Evolutionary conservation across 37 sponge, comb jelly and placozoan genomes (phyloP).

Genomic region (Cladorhizidae sp.): DNA sequence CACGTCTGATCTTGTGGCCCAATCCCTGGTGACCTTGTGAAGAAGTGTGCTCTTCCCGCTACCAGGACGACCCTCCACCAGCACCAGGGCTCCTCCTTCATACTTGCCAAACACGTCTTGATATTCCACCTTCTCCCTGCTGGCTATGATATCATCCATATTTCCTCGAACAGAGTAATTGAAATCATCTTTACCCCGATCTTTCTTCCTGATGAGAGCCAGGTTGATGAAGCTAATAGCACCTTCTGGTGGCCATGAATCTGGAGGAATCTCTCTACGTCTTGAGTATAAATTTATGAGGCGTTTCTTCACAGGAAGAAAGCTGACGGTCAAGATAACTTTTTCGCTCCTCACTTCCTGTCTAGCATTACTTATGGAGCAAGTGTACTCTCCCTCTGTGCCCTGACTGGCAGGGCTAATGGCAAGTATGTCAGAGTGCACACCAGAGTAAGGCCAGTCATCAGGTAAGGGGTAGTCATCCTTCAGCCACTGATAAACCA

Average conservation of each 20-base stretch:
- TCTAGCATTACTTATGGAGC: background rate
- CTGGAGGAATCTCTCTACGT: background rate
- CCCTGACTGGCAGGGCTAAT: background rate
- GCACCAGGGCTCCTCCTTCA: background rate
- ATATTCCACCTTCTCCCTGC: slow-evolving; percentile 12
- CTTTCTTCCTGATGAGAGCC: slow-evolving; percentile 10
- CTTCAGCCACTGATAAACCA: background rate
- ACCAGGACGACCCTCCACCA: slow-evolving; percentile 53
- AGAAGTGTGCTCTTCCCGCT: slow-evolving; percentile 41
- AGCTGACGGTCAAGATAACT: background rate
- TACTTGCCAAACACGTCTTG: slow-evolving; percentile 9
- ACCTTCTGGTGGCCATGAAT: slow-evolving; percentile 14
- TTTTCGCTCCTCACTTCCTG: background rate
- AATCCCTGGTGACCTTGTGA: slow-evolving; percentile 36
- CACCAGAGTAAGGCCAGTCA: background rate
- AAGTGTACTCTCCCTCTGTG: background rate
- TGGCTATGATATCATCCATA: slow-evolving; percentile 24
- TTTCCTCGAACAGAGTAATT: background rate
- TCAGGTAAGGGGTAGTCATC: background rate
- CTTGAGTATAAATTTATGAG: background rate
- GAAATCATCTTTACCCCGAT: slow-evolving; percentile 1
- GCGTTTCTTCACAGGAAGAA: background rate
- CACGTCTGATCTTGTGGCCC: slow-evolving; percentile 14
- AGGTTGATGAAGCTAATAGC: slow-evolving; percentile 14
- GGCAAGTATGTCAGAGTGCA: background rate